phyloP scores from a whole-genome alignment of 1,140 invertebrate species.

The Chrysomallon squamiferum region DNA sequence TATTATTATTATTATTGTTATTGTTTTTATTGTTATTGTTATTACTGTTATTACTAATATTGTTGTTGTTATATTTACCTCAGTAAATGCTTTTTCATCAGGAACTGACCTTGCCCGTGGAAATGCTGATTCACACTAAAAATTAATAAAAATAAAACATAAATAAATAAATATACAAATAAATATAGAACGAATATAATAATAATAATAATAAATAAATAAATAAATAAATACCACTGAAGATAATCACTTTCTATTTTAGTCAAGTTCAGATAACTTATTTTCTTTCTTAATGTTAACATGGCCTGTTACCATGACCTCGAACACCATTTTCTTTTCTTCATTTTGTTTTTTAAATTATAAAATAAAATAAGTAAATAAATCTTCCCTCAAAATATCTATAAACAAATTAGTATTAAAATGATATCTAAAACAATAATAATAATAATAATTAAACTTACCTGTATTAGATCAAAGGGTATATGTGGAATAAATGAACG shows the following conservation, averaged over 20 bases:
- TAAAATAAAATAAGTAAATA: too few species aligned
- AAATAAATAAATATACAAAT: neutral
- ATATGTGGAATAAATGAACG: slow-evolving; percentile 72
- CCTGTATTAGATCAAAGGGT: slow-evolving; percentile 71
- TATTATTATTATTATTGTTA: too few species aligned
- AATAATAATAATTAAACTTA: too few species aligned
- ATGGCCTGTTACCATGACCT: neutral
- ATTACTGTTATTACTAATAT: too few species aligned
- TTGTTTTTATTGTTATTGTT: too few species aligned
- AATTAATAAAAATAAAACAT: slow-evolving; percentile 13
- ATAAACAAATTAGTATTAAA: neutral
- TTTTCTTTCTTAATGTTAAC: neutral
- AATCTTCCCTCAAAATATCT: too few species aligned
- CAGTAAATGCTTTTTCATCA: slow-evolving; percentile 84
- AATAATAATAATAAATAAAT: neutral
- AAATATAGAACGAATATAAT: neutral
- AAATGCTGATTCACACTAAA: slow-evolving; percentile 81
- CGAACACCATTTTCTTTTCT: neutral
- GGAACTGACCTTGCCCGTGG: slow-evolving; percentile 82
- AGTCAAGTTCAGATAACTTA: neutral
- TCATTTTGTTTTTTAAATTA: neutral
- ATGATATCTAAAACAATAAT: too few species aligned
- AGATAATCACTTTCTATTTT: neutral
- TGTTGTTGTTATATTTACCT: too few species aligned
- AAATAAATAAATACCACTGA: neutral